Evolutionary conservation across 2,113 vertebrate species (phyloP).

Genomic region (Eira barbara): DNA sequence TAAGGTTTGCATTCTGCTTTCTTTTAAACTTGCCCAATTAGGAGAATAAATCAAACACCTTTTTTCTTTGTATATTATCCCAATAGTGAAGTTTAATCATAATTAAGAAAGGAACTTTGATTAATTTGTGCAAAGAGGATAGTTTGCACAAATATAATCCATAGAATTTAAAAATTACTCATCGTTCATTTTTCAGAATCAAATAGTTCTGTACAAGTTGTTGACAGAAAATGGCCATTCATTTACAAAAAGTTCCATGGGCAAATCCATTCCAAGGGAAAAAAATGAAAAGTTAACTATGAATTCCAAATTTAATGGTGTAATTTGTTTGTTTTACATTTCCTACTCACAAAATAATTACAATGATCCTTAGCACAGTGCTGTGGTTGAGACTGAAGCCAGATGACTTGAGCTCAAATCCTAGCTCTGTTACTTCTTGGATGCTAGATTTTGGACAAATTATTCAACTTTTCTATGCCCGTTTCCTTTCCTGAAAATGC

Average conservation of each 20-base stretch:
- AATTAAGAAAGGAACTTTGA: background rate
- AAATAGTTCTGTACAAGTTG: conserved; percentile 6
- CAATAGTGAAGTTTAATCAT: conserved; percentile 19
- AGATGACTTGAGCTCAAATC: background rate
- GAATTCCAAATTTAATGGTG: conserved; percentile 19
- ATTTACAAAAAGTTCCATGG: background rate
- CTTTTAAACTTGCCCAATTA: background rate
- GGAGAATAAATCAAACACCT: background rate
- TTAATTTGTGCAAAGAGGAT: background rate
- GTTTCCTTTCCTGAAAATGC: background rate
- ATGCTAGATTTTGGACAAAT: conserved; percentile 25
- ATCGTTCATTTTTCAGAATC: conserved; percentile 36
- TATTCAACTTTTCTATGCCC: background rate
- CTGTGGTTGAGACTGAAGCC: background rate
- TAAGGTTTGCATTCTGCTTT: conserved; percentile 4
- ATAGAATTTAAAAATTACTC: conserved; percentile 15
- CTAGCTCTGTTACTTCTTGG: background rate
- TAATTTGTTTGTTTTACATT: background rate
- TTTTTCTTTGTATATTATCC: background rate
- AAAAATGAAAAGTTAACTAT: background rate
- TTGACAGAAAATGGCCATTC: background rate
- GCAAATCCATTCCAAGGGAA: background rate
- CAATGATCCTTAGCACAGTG: background rate
- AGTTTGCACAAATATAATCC: background rate
- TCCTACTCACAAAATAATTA: background rate